phyloP scores from a whole-genome alignment of 2,113 vertebrate genomes.

The Phoxinus phoxinus region DNA sequence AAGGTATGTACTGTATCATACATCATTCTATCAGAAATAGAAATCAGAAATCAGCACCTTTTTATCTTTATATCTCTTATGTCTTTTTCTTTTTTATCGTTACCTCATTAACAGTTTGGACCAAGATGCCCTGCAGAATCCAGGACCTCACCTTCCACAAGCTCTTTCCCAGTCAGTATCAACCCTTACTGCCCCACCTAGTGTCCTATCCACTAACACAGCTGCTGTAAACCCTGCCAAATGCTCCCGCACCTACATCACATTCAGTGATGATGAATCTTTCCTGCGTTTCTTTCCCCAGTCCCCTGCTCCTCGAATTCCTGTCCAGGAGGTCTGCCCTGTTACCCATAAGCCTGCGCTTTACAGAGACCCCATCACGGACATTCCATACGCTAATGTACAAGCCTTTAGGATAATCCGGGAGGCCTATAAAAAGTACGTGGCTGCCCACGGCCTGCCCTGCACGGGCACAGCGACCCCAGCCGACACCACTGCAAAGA shows the following conservation, averaged over 20 bases:
- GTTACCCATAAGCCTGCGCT: constrained; percentile 90
- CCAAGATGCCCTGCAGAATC: constrained; percentile 74
- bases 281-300: constrained; percentile 83
- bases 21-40: too few relatives aligned
- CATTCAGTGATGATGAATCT: constrained; percentile 90
- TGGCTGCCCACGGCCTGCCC: constrained; percentile 90
- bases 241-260: constrained; percentile 91
- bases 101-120: constrained; percentile 78
- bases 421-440: constrained; percentile 93
- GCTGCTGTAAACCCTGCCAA: constrained; percentile 63
- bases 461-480: constrained; percentile 72
- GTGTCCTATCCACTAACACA: neutral
- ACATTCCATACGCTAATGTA: constrained; percentile 90
- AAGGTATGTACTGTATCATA: too few relatives aligned
- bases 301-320: constrained; percentile 71
- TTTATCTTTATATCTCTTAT: neutral
- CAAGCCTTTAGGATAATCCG: constrained; percentile 95
- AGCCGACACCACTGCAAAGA: constrained; percentile 4
- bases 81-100: neutral
- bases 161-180: constrained; percentile 25
- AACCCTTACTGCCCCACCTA: neutral
- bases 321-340: constrained; percentile 88
- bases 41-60: too few relatives aligned
- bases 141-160: neutral
- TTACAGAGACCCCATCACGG: constrained; percentile 93